Conservation (phyloP, 2,888 invertebrate genomes). For the Taphrorychus bicolor region DNA sequence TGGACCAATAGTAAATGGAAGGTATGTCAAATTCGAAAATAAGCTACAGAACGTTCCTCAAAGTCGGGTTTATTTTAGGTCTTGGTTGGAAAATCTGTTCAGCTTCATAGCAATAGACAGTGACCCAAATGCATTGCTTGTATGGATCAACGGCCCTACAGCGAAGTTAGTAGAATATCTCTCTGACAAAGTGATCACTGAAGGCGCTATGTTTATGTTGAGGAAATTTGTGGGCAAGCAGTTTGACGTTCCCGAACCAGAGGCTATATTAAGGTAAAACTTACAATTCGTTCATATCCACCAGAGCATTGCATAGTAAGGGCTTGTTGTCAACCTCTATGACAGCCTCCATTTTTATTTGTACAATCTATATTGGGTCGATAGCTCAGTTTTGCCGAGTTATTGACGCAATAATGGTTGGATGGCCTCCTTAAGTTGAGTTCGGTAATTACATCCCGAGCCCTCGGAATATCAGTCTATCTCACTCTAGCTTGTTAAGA, state of each 20-base stretch:
- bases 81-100: conserved; percentile 72
- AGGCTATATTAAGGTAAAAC: conserved; percentile 53
- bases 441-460: no score
- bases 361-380: no score
- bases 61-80: conserved; percentile 33
- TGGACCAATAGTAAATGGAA: conserved; percentile 44
- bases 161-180: conserved; percentile 69
- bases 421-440: no score
- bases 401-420: no score
- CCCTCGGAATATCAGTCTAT: no score
- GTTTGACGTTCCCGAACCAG: conserved; percentile 63
- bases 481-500: no score
- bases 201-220: conserved; percentile 63
- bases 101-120: conserved; percentile 72
- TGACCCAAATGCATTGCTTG: conserved; percentile 69
- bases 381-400: no score
- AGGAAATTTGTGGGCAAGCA: conserved; percentile 63
- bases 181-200: conserved; percentile 63
- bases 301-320: no score
- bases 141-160: conserved; percentile 73
- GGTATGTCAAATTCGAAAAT: neutral
- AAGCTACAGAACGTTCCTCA: neutral
- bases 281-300: neutral
- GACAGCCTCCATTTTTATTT: no score
- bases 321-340: no score